These are phyloP conservation scores for Idaea dimidiata DNA, from an alignment of 2,888 invertebrate species.

Conservation along the genomic window DNA sequence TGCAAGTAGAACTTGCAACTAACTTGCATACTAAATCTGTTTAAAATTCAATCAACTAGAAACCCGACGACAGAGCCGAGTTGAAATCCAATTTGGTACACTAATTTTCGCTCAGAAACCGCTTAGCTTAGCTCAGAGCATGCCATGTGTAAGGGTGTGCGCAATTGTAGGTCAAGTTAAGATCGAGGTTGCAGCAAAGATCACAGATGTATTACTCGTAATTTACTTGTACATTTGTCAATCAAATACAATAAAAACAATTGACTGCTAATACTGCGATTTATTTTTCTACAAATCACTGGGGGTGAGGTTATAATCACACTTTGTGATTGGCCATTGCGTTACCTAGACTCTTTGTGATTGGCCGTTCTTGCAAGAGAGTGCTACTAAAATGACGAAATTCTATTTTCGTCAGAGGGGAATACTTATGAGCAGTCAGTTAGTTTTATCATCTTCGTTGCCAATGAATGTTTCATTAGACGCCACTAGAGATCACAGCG, in stretches of 20 bases:
- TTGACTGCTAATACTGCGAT: too few species aligned
- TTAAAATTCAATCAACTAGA: not conserved
- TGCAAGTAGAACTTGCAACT: not conserved
- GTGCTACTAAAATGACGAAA: too few species aligned
- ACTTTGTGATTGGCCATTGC: too few species aligned
- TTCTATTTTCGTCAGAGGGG: too few species aligned
- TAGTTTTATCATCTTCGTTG: not conserved
- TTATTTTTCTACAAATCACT: too few species aligned
- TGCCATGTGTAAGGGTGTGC: not conserved
- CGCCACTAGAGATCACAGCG: not conserved
- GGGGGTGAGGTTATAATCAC: too few species aligned
- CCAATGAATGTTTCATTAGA: not conserved
- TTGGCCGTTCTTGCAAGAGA: too few species aligned
- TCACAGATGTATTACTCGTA: not conserved
- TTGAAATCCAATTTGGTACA: not conserved
- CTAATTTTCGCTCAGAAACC: not conserved
- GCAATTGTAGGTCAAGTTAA: not conserved
- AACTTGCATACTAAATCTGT: not conserved
- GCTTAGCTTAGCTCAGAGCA: not conserved
- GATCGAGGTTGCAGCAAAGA: not conserved
- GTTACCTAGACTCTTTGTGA: too few species aligned
- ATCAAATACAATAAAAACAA: too few species aligned
- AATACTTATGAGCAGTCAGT: too few species aligned
- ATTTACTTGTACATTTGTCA: not conserved
- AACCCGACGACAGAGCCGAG: not conserved